Conservation (phyloP, 2,113 vertebrate genomes). For the Actenoides hombroni region DNA sequence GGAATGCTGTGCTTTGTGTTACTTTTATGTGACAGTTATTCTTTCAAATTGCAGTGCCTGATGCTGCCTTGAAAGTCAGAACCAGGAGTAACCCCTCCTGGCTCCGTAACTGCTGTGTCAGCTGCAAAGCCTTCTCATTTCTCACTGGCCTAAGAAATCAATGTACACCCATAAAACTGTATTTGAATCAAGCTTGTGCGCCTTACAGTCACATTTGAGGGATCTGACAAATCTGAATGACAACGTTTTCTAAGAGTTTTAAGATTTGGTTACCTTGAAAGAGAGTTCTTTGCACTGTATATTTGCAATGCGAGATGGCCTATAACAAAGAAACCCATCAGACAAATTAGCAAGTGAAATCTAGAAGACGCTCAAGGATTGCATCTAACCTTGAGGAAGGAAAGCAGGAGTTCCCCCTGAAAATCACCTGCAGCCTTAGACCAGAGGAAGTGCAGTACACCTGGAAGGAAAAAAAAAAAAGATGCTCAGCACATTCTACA, state of each 20-base stretch:
- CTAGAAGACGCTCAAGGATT: neutral
- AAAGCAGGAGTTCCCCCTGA: neutral
- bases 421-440: neutral
- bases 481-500: neutral
- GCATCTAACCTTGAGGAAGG: neutral
- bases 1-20: neutral
- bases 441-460: neutral
- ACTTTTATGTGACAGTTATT: neutral
- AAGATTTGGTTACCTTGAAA: neutral
- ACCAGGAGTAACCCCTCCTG: neutral
- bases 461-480: neutral
- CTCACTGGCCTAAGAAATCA: neutral
- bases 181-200: neutral
- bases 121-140: neutral
- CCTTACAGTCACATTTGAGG: accelerated
- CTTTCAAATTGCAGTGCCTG: neutral
- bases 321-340: neutral
- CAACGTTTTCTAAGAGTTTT: neutral
- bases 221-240: neutral
- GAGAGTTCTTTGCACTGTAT: neutral
- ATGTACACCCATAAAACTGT: neutral
- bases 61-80: neutral
- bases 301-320: neutral
- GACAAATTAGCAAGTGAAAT: neutral
- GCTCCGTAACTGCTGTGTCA: neutral